Evolutionary conservation across 2,888 invertebrate genomes (phyloP), one percentile per base, ranked within the genome.

Genomic region (Lithophane semibrunnea): DNA sequence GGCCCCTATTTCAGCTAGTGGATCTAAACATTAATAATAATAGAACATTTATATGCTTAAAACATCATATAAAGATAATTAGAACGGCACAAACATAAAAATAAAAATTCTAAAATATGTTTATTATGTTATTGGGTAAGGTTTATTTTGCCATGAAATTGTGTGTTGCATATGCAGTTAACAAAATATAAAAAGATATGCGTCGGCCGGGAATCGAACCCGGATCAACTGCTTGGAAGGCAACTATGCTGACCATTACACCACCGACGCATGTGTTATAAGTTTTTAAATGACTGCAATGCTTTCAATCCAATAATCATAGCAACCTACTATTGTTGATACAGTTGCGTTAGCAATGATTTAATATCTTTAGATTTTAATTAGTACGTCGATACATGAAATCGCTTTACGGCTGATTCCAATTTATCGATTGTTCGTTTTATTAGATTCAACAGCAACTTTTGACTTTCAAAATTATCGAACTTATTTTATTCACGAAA

Each of bases 161-260:
- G 16, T 12, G 0, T 3, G 18, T 7, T 18, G 10, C 5, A 10
- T 3, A 10, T 29, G 8, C 8, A 29, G 24, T 37, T 10, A 80
- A 67, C 0, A 67, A 65, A 71, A 58, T 74, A 12, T 82, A 83
- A 84, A 84, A 84, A 77, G 37, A 65, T 86, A 89, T 96, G 95
- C 96, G 95, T 94, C 91, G 95, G 96, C 95, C 96, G 96, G 94
- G 96, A 97, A 96, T 97, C 96, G 96, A 97, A 96, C 96, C 94
- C 95, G 96, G 95, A 96, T 96, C 96, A 96, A 97, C 96, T 96
- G 96, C 96, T 96, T 96, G 96, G 96, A 96, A 96, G 96, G 96
- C 96, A 96, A 96, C 96, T 96, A 96, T 96, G 96, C 96, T 96
- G 94, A 96, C 96, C 96, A 96, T 96, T 96, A 96, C 96, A 96